phyloP scores from a whole-genome alignment of 2,888 invertebrate genomes.

The Byasa hedistus region DNA sequence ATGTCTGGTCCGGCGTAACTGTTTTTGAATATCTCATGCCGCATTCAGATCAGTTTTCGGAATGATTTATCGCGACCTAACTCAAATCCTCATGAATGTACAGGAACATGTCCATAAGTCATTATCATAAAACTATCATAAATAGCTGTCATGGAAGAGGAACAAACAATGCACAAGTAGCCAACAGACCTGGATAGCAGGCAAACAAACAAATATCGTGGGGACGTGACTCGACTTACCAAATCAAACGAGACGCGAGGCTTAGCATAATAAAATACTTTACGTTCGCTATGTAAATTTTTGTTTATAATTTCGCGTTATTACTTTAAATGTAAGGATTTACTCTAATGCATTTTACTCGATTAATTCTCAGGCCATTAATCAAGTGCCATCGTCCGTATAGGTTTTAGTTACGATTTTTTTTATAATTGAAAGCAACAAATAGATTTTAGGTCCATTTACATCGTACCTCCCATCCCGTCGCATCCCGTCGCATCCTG shows the following conservation, averaged over 20 bases:
- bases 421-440: conserved; percentile 59
- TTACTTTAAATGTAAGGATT: conserved; percentile 61
- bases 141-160: conserved; percentile 59
- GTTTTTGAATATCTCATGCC: conserved; percentile 13
- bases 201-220: conserved; percentile 61
- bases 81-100: conserved; percentile 61
- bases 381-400: conserved; percentile 76
- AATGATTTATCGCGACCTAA: conserved; percentile 34
- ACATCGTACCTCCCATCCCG: conserved; percentile 34
- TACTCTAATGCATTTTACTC: conserved; percentile 78
- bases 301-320: conserved; percentile 64
- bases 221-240: conserved; percentile 77
- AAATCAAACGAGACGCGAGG: conserved; percentile 72
- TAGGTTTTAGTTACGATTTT: conserved; percentile 64
- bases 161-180: conserved; percentile 56
- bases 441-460: conserved; percentile 52
- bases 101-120: conserved; percentile 54
- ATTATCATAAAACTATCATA: conserved; percentile 62
- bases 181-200: conserved; percentile 48
- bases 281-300: conserved; percentile 56
- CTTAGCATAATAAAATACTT: conserved; percentile 63
- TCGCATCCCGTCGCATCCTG: neutral
- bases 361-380: conserved; percentile 79
- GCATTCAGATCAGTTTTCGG: conserved; percentile 23
- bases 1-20: conserved; percentile 11